Evolutionary conservation across 2,888 invertebrate genomes (phyloP), one percentile per base, ranked within the genome.

Genomic region (Harmothoe impar): DNA sequence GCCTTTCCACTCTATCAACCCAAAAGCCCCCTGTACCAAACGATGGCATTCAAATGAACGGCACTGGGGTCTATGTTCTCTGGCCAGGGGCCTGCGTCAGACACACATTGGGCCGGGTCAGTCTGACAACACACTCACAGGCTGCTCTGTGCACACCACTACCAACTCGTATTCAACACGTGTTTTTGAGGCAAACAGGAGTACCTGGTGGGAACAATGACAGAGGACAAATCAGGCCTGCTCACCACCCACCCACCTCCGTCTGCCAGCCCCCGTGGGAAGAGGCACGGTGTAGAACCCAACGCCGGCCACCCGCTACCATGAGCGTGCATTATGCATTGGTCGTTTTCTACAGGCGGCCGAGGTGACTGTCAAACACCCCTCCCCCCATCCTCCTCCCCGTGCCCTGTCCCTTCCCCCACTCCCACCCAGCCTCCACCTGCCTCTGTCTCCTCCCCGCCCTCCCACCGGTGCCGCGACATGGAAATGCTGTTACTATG

Each of bases 401-500:
- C 81, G 12, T n/a, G 12, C 81, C 81, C 81, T 5, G 81, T 20
- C 33, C 43, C n/a, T 35, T 15, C 77, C 31, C n/a, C 7, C 81
- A 15, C 43, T 23, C 33, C 35, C 81, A 12, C 43, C 81, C 20
- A 15, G 0, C 43, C 33, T 25, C 81, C 31, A 77, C 23, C 43
- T 81, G 35, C 81, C 81, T 35, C 33, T 81, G 15, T 43, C 81
- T 81, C 20, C 81, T 31, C 33, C 81, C 81, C 20, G 23, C 51
- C 84, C 43, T 84, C 84, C 84, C 29, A 29, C 20, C 5, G n/a
- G 52, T 43, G 43, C 35, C 7, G 54, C 54, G 86, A 86, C 56
- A 86, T 52, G 56, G 54, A 86, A 54, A 52, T 86, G 86, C 86
- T 54, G 86, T 86, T 86, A 54, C 86, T 86, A 86, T 86, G 86